phyloP scores from a whole-genome alignment of 1,140 invertebrate genomes.

The Andricus grossulariae region DNA sequence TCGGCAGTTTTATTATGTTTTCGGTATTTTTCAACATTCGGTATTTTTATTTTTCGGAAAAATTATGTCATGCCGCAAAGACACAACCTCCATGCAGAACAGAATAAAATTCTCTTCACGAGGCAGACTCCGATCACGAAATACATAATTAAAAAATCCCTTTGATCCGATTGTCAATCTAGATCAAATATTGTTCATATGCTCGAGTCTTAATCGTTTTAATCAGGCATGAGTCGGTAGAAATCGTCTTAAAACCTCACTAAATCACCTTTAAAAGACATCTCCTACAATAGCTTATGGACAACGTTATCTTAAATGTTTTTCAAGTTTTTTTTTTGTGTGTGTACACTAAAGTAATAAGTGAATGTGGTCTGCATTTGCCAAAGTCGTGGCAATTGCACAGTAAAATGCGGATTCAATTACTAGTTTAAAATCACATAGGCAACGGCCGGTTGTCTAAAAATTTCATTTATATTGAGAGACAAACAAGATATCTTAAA shows the following conservation, averaged over 20 bases:
- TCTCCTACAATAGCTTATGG: background rate
- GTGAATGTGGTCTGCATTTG: constrained; percentile 22
- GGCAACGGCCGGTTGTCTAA: no score
- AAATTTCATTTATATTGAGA: background rate
- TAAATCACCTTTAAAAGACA: constrained; percentile 16
- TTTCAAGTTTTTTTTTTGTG: background rate
- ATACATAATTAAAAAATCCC: background rate
- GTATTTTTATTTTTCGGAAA: no score
- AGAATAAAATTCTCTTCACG: constrained; percentile 2
- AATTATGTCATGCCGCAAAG: no score
- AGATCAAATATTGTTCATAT: constrained; percentile 9
- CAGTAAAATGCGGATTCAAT: background rate
- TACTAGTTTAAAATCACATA: constrained; percentile 8
- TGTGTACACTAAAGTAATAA: background rate
- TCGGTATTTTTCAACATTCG: no score
- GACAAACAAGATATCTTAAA: background rate
- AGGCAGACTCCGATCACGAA: background rate
- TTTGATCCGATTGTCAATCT: background rate
- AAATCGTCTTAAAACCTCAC: constrained; percentile 1
- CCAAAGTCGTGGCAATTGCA: constrained; percentile 34
- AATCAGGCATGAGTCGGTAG: constrained; percentile 5
- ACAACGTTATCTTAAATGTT: background rate
- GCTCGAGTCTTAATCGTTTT: constrained; percentile 5
- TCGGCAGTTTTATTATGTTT: no score
- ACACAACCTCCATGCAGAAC: constrained; percentile 15